A percentile compares a stretch with the other conserved stretches of the same genome.
phyloP scores from a whole-genome alignment of 2,888 invertebrate species.

The Aspidapion aeneum region DNA sequence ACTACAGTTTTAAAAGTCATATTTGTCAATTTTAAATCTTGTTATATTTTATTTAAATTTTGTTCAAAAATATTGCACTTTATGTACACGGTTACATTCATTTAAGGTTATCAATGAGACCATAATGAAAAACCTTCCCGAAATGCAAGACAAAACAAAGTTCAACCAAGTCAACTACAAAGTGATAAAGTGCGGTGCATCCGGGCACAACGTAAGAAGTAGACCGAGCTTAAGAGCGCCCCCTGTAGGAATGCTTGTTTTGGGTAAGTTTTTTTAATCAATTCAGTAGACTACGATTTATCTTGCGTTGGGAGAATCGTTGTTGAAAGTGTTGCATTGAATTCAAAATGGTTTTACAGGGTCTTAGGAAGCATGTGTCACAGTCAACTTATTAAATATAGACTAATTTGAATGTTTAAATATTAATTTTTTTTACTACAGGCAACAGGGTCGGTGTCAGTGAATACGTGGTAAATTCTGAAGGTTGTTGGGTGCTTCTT shows the following conservation, averaged over 20 bases:
- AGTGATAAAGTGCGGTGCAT: conserved; percentile 71
- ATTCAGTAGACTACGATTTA: too few relatives aligned
- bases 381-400: too few relatives aligned
- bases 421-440: background rate
- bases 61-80: too few relatives aligned
- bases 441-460: conserved; percentile 62
- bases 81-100: background rate
- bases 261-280: conserved; percentile 40
- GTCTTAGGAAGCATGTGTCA: too few relatives aligned
- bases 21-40: too few relatives aligned
- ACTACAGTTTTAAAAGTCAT: too few relatives aligned
- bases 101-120: conserved; percentile 48
- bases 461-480: conserved; percentile 61
- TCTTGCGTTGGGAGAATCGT: too few relatives aligned
- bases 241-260: conserved; percentile 62
- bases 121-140: conserved; percentile 50
- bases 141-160: conserved; percentile 37
- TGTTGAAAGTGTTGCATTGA: too few relatives aligned
- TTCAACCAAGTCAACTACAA: conserved; percentile 22
- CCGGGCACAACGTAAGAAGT: conserved; percentile 70
- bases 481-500: conserved; percentile 65
- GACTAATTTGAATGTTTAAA: too few relatives aligned
- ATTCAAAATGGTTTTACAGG: too few relatives aligned
- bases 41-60: too few relatives aligned
- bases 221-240: conserved; percentile 65